Conservation (phyloP, 2,113 vertebrate genomes). For the Muntiacus muntjak region DNA sequence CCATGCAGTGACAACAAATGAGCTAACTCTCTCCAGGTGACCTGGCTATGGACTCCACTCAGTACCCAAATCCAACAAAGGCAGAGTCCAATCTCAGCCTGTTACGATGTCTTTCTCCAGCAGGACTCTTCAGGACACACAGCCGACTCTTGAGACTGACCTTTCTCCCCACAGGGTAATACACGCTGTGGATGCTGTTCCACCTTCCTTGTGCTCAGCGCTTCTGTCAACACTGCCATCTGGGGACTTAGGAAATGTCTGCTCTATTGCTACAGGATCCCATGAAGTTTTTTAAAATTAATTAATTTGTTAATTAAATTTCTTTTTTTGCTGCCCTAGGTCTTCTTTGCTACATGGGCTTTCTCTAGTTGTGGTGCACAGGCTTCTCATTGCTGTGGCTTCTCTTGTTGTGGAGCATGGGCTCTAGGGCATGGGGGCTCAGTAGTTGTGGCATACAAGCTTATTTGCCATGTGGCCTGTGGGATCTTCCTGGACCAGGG, state of each 20-base stretch:
- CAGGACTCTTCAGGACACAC: background rate
- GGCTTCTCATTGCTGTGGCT: background rate
- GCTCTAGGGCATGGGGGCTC: background rate
- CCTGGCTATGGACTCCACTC: background rate
- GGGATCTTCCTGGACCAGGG: background rate
- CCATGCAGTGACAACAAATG: background rate
- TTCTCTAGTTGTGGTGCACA: background rate
- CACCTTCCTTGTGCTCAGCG: background rate
- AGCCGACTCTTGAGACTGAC: background rate
- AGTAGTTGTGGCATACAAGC: background rate
- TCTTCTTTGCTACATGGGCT: background rate
- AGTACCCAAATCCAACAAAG: background rate
- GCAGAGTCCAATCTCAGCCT: background rate
- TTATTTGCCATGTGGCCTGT: background rate
- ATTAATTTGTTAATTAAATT: background rate
- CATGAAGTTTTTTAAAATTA: background rate
- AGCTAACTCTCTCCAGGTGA: background rate
- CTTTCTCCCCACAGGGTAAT: background rate
- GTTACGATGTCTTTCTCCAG: rapidly evolving
- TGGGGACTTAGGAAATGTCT: background rate
- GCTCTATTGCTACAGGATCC: background rate
- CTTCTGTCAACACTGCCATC: background rate
- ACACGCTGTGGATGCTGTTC: background rate
- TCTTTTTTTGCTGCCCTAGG: background rate
- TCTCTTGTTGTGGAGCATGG: background rate